phyloP scores from a whole-genome alignment of 2,113 vertebrate genomes.

The Rynchops niger region DNA sequence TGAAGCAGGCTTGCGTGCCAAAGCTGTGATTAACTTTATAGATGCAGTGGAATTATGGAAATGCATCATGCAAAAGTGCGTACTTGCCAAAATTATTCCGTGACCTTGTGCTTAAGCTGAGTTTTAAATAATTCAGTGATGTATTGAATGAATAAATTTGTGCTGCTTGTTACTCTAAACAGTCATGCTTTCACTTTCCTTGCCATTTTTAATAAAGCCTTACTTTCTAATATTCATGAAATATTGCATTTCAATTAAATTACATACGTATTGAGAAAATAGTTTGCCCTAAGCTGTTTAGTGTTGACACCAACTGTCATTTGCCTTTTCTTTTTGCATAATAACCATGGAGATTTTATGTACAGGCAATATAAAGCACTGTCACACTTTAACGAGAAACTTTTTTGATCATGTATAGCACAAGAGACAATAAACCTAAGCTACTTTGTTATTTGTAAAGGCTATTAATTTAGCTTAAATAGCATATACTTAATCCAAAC shows the following conservation, averaged over 20 bases:
- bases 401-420: slow-evolving; percentile 60
- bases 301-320: slow-evolving; percentile 80
- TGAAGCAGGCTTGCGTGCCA: slow-evolving; percentile 63
- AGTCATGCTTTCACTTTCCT: slow-evolving; percentile 78
- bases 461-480: slow-evolving; percentile 1
- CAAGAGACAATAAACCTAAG: slow-evolving; percentile 28
- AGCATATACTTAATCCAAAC: background rate
- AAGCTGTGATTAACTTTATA: slow-evolving; percentile 80
- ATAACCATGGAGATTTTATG: slow-evolving; percentile 66
- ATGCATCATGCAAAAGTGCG: slow-evolving; percentile 75
- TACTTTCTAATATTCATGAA: slow-evolving; percentile 83
- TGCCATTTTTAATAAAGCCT: slow-evolving; percentile 82
- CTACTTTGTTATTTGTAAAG: background rate
- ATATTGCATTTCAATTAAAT: slow-evolving; percentile 85
- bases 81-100: slow-evolving; percentile 80
- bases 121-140: slow-evolving; percentile 86
- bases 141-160: slow-evolving; percentile 84
- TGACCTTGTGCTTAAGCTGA: slow-evolving; percentile 81
- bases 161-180: slow-evolving; percentile 81
- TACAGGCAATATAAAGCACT: slow-evolving; percentile 62
- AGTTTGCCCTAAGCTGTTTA: slow-evolving; percentile 82
- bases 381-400: slow-evolving; percentile 68
- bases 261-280: slow-evolving; percentile 75
- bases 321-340: slow-evolving; percentile 70
- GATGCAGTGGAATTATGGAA: slow-evolving; percentile 80